Percentiles rank a stretch among this genome's conserved stretches.
These are phyloP conservation scores for Styela plicata DNA, from an alignment of 23 tunicate genomes.

Conservation along the genomic window DNA sequence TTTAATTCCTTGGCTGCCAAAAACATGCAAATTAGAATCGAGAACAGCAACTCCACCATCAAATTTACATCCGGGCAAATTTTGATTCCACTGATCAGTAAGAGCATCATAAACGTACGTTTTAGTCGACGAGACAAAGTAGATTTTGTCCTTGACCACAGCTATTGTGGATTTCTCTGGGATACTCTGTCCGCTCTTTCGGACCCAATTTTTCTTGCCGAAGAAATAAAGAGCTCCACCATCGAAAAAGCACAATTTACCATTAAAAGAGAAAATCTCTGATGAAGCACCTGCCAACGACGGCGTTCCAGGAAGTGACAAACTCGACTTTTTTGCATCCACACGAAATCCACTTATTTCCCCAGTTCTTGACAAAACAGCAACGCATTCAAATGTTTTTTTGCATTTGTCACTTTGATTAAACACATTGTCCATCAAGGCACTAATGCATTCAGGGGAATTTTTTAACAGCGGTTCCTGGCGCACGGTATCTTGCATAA, in stretches of 20 bases:
- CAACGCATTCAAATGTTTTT: neutral
- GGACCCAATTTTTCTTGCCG: neutral
- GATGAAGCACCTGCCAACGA: no score
- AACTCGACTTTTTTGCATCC: no score
- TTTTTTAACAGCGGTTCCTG: neutral
- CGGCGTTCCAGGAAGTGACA: no score
- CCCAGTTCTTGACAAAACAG: neutral
- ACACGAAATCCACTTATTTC: neutral
- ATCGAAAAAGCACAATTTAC: neutral
- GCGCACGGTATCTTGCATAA: neutral
- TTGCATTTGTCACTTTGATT: neutral
- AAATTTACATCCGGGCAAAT: neutral
- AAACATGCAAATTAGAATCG: neutral
- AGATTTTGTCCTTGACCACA: neutral
- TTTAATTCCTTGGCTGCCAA: no score
- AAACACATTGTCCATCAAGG: neutral
- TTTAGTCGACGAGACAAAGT: neutral
- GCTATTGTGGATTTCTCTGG: neutral
- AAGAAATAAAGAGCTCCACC: neutral
- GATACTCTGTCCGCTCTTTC: neutral
- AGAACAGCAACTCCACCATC: neutral
- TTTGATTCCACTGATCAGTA: neutral
- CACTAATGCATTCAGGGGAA: neutral
- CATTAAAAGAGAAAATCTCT: neutral
- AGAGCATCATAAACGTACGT: neutral